Base-by-base conservation (phyloP, 2,797 vertebrate genomes). In the Falco naumanni region DNA sequence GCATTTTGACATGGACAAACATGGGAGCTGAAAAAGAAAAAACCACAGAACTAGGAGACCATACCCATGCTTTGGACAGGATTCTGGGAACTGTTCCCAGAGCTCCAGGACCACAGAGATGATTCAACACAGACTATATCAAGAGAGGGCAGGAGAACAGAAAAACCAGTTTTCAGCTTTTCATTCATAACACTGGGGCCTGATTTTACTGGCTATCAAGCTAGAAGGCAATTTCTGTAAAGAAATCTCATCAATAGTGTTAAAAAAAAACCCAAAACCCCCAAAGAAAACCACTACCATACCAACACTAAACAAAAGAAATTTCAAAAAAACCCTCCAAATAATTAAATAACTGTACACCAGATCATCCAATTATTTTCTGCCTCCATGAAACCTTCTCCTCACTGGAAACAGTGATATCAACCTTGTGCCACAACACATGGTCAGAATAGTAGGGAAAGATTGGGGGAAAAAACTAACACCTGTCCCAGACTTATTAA, bases 321-420 rank as follows among this genome's bases (percentile, higher is more conserved):
- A 26, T 16, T 66, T 16, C 0, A 53, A 45, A 68, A 43, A 3
- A 0, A 3, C 11, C 3, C 22, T 71, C 33, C 24, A 83, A 17
- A 47, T 7, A 48, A 37, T 65, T 65, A 50, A 91, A 53, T 34
- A 81, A 71, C 4, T 11, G 16, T 8, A 45, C 22, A 78, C 20
- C 19, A 79, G 29, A 63, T 37, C 5, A 78, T 18, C 5, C 25
- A 53, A 18, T 45, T 29, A 14, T 6, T 59, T 53, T 63, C 19
- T 68, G 45, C 31, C 28, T 54, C 28, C 20, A 22, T 19, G 24
- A 66, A 70, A 37, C 1, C 1, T 7, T 65, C 47, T 11, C 33
- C 43, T 72, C 33, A 25, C 6, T 21, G 13, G 22, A n/a, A 80
- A 75, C 6, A 51, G 21, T 28, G 6, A 1, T 21, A 56, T 4